Evolutionary conservation across 2,888 invertebrate genomes (phyloP).

Genomic region (Watsonalla binaria): DNA sequence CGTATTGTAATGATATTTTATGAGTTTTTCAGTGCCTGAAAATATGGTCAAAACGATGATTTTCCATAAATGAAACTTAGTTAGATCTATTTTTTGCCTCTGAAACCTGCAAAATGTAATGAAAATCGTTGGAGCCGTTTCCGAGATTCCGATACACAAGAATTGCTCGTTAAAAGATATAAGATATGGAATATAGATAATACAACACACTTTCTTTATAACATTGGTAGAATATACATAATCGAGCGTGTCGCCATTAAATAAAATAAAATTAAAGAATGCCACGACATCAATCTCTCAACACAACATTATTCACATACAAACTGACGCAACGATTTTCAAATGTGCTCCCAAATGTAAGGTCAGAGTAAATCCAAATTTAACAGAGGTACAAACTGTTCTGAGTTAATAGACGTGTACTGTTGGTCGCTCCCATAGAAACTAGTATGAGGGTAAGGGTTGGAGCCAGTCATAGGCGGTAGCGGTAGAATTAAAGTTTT

Average conservation of each 20-base stretch:
- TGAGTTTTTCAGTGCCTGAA: no score
- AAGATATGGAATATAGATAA: no score
- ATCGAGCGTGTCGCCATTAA: no score
- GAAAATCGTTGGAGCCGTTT: no score
- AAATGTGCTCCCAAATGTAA: not conserved
- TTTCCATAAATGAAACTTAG: no score
- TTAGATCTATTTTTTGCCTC: no score
- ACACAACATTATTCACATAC: not conserved
- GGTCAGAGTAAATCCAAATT: not conserved
- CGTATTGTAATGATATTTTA: no score
- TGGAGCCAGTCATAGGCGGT: slow-evolving; percentile 4
- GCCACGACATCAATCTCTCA: not conserved
- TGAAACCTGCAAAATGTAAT: no score
- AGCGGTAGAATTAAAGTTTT: not conserved
- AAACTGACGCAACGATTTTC: not conserved
- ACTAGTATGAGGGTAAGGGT: slow-evolving; percentile 19
- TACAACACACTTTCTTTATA: no score
- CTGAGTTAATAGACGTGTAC: slow-evolving; percentile 1
- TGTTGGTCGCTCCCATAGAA: slow-evolving; percentile 20
- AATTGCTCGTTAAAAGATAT: no score
- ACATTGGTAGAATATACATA: not conserved
- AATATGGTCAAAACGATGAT: no score
- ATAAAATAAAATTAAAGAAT: not conserved
- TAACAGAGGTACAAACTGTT: not conserved
- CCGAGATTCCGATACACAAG: no score